Conservation (phyloP, 2,113 vertebrate species). For the Chlamydotis undulata region DNA sequence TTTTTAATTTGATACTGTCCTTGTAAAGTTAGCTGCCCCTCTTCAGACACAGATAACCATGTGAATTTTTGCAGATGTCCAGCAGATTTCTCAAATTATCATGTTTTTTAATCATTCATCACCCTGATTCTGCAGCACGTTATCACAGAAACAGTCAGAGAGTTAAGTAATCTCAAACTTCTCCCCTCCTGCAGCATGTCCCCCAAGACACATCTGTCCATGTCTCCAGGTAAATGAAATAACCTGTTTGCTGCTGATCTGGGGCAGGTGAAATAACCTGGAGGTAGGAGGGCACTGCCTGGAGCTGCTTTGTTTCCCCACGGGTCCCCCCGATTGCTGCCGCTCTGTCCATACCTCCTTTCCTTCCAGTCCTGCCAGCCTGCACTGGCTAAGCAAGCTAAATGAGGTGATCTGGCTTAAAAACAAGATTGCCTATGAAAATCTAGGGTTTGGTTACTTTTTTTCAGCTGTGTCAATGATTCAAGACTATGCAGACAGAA, state of each 20-base stretch:
- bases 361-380: background rate
- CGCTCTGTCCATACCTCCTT: background rate
- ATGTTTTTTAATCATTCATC: background rate
- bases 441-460: background rate
- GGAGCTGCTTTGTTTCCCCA: background rate
- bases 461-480: background rate
- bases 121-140: background rate
- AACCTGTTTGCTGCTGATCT: background rate
- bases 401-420: background rate
- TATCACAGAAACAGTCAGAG: background rate
- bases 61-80: background rate
- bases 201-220: background rate
- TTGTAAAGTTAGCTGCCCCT: background rate
- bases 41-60: background rate
- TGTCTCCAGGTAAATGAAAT: background rate
- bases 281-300: background rate
- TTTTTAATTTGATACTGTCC: background rate
- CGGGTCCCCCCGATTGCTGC: background rate
- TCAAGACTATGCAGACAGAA: background rate
- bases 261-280: background rate
- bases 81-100: background rate
- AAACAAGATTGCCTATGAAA: background rate
- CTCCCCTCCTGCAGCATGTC: background rate
- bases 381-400: background rate
- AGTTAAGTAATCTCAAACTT: background rate